phyloP scores from a whole-genome alignment of 2,797 vertebrate species.

The Rhynchotus rufescens region DNA sequence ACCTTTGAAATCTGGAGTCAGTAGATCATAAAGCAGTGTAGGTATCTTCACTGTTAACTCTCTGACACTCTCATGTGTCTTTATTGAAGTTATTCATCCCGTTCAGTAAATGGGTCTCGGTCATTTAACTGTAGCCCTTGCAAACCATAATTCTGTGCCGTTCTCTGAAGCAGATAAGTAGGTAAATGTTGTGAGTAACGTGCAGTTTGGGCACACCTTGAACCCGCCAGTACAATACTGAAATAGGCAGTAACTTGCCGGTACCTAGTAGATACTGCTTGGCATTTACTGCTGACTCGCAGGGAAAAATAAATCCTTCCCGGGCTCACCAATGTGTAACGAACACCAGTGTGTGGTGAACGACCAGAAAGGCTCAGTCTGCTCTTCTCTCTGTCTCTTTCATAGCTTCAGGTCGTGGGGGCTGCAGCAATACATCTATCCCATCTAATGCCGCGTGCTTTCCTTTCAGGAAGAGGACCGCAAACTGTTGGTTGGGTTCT shows the following conservation, averaged over 20 bases:
- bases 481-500: slow-evolving; percentile 95
- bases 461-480: slow-evolving; percentile 93
- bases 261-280: not conserved
- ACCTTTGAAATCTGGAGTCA: not conserved
- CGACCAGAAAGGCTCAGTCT: not conserved
- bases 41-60: not conserved
- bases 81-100: not conserved
- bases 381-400: not conserved
- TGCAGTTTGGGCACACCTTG: not conserved
- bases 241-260: not conserved
- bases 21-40: not conserved
- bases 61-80: not conserved
- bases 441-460: not conserved
- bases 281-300: not conserved
- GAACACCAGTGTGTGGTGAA: not conserved
- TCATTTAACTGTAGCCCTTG: not conserved
- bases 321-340: not conserved
- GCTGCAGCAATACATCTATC: not conserved
- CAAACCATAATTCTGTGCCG: not conserved
- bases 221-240: not conserved
- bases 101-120: not conserved
- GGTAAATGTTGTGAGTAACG: not conserved
- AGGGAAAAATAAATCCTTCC: not conserved
- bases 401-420: not conserved
- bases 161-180: not conserved